phyloP scores from a whole-genome alignment of 2,888 invertebrate genomes.

The Pseudococcus viburni region DNA sequence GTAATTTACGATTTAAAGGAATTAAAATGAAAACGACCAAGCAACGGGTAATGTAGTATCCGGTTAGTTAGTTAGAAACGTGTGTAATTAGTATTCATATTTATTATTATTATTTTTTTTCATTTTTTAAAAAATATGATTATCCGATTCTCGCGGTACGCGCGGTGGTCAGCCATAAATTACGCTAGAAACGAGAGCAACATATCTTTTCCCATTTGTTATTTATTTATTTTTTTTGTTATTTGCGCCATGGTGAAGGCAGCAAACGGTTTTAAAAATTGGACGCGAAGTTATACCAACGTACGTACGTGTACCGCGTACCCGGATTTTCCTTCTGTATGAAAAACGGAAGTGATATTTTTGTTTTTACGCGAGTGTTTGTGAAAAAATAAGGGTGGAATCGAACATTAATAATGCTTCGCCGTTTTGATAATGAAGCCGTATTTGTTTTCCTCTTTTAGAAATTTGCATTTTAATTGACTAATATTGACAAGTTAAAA shows the following conservation, averaged over 20 bases:
- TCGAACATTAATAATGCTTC: constrained; percentile 64
- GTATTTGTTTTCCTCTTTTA: constrained; percentile 58
- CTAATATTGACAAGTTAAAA: constrained; percentile 41
- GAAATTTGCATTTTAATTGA: constrained; percentile 64
- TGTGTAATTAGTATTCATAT: constrained; percentile 66
- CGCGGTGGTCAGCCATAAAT: constrained; percentile 61
- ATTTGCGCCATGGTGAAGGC: constrained; percentile 35
- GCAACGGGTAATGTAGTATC: constrained; percentile 63
- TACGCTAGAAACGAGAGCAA: constrained; percentile 61
- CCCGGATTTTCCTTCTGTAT: constrained; percentile 61
- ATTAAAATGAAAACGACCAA: constrained; percentile 64
- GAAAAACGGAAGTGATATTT: constrained; percentile 66
- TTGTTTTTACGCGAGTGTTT: constrained; percentile 65
- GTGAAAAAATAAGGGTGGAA: constrained; percentile 64
- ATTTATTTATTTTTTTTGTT: constrained; percentile 54
- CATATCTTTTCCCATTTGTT: constrained; percentile 63
- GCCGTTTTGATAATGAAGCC: constrained; percentile 62
- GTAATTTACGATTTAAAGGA: constrained; percentile 65
- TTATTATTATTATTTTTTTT: constrained; percentile 62
- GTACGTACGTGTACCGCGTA: constrained; percentile 21
- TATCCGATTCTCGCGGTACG: constrained; percentile 63
- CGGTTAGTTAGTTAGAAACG: constrained; percentile 61
- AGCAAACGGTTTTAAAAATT: constrained; percentile 60
- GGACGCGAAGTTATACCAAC: constrained; percentile 53
- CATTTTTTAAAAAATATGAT: constrained; percentile 63